phyloP scores from a whole-genome alignment of 2,888 invertebrate genomes.

The Hypomecis punctinalis region DNA sequence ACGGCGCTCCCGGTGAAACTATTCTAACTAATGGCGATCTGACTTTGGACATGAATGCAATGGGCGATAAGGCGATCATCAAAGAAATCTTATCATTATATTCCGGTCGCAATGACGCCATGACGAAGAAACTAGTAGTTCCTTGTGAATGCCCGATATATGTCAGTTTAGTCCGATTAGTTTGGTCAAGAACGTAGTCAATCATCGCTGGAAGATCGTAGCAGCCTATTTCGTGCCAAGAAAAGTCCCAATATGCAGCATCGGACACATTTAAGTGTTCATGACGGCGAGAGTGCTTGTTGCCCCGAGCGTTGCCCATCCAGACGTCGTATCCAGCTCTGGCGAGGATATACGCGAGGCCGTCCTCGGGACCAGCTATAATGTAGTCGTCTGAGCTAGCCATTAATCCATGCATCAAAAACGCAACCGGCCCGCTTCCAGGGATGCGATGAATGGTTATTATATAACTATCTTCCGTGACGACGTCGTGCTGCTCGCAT shows the following conservation, averaged over 20 bases:
- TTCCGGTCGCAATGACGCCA: constrained; percentile 80
- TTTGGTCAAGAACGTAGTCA: constrained; percentile 86
- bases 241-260: constrained; percentile 87
- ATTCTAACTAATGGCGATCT: constrained; percentile 65
- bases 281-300: constrained; percentile 86
- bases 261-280: constrained; percentile 62
- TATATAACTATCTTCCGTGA: constrained; percentile 65
- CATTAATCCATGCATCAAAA: constrained; percentile 71
- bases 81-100: constrained; percentile 83
- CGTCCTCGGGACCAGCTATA: constrained; percentile 60
- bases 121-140: constrained; percentile 84
- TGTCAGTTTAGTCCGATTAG: constrained; percentile 81
- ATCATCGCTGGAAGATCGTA: constrained; percentile 93
- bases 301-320: constrained; percentile 92
- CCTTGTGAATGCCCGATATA: constrained; percentile 91
- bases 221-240: constrained; percentile 92
- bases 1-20: constrained; percentile 55
- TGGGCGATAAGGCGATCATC: constrained; percentile 85
- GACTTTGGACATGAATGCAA: constrained; percentile 79
- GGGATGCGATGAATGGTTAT: constrained; percentile 65
- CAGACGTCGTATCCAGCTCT: constrained; percentile 89
- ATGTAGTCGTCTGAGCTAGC: constrained; percentile 70
- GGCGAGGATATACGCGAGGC: constrained; percentile 79
- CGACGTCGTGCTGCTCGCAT: constrained; percentile 57
- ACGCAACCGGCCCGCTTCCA: constrained; percentile 57